These are phyloP conservation scores for Oryzias curvinotus DNA, from an alignment of 2,113 vertebrate species.

Conservation along the genomic window DNA sequence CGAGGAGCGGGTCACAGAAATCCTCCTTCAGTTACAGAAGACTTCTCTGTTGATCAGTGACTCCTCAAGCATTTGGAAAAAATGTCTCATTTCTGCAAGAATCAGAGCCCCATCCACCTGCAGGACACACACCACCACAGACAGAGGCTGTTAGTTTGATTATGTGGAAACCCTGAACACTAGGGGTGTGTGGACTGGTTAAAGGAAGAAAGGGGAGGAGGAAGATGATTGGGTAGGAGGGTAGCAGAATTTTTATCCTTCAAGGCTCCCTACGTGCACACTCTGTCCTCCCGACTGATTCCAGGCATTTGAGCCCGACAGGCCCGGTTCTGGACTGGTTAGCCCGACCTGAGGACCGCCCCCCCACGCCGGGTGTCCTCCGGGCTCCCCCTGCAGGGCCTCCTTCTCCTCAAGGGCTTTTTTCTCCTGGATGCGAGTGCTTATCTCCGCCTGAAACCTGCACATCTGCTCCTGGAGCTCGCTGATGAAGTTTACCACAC, in stretches of 20 bases:
- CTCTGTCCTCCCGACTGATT: slow-evolving; percentile 78
- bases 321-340: slow-evolving; percentile 45
- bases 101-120: slow-evolving; percentile 41
- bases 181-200: slow-evolving; percentile 46
- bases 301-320: slow-evolving; percentile 54
- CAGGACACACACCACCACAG: slow-evolving; percentile 20
- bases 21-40: neutral
- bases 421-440: slow-evolving; percentile 92
- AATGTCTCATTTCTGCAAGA: slow-evolving; percentile 26
- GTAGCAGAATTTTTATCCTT: slow-evolving; percentile 69
- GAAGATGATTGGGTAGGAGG: slow-evolving; percentile 34
- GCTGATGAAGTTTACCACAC: slow-evolving; percentile 98
- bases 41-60: neutral
- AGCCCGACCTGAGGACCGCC: slow-evolving; percentile 48
- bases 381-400: slow-evolving; percentile 66
- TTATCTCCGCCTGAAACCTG: slow-evolving; percentile 97
- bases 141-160: slow-evolving; percentile 62
- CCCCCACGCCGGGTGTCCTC: slow-evolving; percentile 49
- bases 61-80: slow-evolving; percentile 60
- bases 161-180: slow-evolving; percentile 51
- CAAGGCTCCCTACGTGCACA: slow-evolving; percentile 88
- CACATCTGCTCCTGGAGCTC: slow-evolving; percentile 99
- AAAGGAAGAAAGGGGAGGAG: slow-evolving; percentile 41
- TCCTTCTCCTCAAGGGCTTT: slow-evolving; percentile 79
- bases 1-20: slow-evolving; percentile 15